Evolutionary conservation across 2,888 invertebrate species (phyloP).

Genomic region (Ormyrus thymus): DNA sequence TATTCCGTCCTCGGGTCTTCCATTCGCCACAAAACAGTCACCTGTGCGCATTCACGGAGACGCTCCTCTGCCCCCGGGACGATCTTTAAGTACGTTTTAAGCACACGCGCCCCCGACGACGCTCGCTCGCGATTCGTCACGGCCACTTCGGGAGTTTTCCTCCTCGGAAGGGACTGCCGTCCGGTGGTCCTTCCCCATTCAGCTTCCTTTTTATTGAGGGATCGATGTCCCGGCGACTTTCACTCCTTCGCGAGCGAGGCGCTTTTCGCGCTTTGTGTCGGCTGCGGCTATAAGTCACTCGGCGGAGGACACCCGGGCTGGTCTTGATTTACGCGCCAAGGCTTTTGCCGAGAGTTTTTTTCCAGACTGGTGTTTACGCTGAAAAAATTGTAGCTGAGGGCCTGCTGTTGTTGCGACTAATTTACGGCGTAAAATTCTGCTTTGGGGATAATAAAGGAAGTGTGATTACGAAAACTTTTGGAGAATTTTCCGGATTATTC

Average conservation of each 20-base stretch:
- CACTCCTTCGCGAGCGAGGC: background rate
- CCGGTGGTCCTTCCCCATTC: constrained; percentile 40
- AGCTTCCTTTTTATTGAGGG: background rate
- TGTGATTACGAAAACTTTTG: too few relatives aligned
- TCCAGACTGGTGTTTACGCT: too few relatives aligned
- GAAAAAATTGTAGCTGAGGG: too few relatives aligned
- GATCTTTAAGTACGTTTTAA: constrained; percentile 53
- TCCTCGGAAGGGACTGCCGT: background rate
- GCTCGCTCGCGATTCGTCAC: constrained; percentile 49
- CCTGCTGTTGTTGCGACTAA: too few relatives aligned
- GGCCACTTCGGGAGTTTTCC: constrained; percentile 39
- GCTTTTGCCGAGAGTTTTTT: too few relatives aligned
- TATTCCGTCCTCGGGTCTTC: constrained; percentile 11
- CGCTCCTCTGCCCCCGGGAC: constrained; percentile 23
- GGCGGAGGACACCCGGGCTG: too few relatives aligned
- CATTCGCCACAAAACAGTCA: constrained; percentile 39
- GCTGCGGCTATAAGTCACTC: background rate
- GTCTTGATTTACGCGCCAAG: too few relatives aligned
- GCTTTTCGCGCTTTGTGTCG: too few relatives aligned
- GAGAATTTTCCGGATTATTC: too few relatives aligned
- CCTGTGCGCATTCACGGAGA: constrained; percentile 24
- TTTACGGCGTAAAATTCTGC: too few relatives aligned
- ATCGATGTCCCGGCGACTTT: too few relatives aligned
- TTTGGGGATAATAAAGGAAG: too few relatives aligned
- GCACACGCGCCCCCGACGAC: constrained; percentile 41